phyloP scores from a whole-genome alignment of 1,140 invertebrate genomes.

The Campodea augens region DNA sequence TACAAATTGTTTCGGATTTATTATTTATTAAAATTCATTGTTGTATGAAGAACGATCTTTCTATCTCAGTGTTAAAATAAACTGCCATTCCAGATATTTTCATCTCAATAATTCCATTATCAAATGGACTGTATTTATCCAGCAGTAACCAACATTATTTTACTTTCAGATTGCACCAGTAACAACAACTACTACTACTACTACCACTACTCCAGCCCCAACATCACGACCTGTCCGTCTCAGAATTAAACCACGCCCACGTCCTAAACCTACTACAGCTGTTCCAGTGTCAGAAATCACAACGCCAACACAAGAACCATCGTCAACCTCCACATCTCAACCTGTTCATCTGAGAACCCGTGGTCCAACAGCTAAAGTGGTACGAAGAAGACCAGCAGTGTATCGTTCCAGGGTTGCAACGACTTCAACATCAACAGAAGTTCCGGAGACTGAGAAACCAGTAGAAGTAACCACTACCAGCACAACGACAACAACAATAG shows the following conservation, averaged over 20 bases:
- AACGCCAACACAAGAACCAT: background rate
- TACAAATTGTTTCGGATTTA: too few relatives aligned
- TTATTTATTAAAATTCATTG: too few relatives aligned
- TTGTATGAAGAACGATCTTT: too few relatives aligned
- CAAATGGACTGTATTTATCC: too few relatives aligned
- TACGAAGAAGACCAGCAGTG: background rate
- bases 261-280: background rate
- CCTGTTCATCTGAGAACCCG: background rate
- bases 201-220: conserved; percentile 1
- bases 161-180: background rate
- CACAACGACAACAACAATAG: background rate
- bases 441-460: background rate
- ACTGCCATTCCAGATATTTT: background rate
- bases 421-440: background rate
- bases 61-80: background rate
- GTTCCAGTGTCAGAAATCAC: background rate
- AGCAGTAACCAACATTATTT: too few relatives aligned
- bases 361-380: background rate
- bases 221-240: background rate
- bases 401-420: background rate
- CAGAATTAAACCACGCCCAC: background rate
- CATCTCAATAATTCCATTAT: background rate
- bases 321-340: background rate
- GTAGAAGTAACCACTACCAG: too few relatives aligned
- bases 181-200: conserved; percentile 3